Percentiles rank a stretch among this genome's conserved stretches.
phyloP scores from a whole-genome alignment of 1,140 invertebrate genomes.

The Hyposmocoma kahamanoa region DNA sequence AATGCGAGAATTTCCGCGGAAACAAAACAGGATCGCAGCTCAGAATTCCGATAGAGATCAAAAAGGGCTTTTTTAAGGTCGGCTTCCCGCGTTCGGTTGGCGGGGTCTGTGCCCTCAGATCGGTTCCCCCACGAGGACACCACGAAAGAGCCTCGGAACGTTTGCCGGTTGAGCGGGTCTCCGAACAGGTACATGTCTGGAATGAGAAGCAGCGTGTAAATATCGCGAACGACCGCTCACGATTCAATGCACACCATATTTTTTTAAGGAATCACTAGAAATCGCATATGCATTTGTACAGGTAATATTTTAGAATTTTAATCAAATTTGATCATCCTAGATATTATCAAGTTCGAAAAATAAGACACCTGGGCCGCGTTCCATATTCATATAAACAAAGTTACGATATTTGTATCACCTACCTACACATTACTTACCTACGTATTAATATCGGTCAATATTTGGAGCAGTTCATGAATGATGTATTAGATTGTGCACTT shows the following conservation, averaged over 20 bases:
- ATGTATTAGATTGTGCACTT: background rate
- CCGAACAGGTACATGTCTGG: conserved; percentile 86
- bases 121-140: conserved; percentile 74
- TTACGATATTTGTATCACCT: too few relatives aligned
- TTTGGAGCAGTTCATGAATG: background rate
- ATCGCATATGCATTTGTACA: too few relatives aligned
- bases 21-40: conserved; percentile 80
- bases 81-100: conserved; percentile 65
- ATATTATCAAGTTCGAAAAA: too few relatives aligned
- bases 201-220: conserved; percentile 64
- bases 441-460: too few relatives aligned
- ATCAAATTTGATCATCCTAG: too few relatives aligned
- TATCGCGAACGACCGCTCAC: too few relatives aligned
- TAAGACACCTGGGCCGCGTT: too few relatives aligned
- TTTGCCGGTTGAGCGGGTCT: conserved; percentile 83
- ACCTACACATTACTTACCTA: too few relatives aligned
- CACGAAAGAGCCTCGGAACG: conserved; percentile 86
- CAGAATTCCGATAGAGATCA: conserved; percentile 82
- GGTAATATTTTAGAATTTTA: too few relatives aligned
- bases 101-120: conserved; percentile 54
- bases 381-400: too few relatives aligned
- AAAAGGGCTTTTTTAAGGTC: conserved; percentile 84
- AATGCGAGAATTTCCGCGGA: conserved; percentile 83
- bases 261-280: too few relatives aligned
- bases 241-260: too few relatives aligned